Conservation (phyloP, 1,140 invertebrate genomes). For the Dinoponera quadriceps region DNA sequence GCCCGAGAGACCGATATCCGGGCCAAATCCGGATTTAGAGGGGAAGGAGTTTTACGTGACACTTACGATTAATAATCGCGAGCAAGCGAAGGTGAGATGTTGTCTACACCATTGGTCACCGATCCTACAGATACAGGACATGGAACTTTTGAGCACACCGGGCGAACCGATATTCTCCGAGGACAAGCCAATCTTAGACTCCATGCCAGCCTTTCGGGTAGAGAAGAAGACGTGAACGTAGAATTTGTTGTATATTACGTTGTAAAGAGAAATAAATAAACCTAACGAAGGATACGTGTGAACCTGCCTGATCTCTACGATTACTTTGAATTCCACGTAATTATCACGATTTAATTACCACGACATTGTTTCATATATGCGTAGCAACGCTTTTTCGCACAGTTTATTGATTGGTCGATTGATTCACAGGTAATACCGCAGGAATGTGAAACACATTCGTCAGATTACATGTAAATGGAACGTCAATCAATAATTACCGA, state of each 20-base stretch:
- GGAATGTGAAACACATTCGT: not conserved
- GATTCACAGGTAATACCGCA: not conserved
- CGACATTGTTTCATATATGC: not conserved
- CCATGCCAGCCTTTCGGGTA: constrained; percentile 60
- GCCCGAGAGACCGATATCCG: constrained; percentile 90
- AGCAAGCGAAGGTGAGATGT: constrained; percentile 90
- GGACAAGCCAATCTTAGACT: constrained; percentile 80
- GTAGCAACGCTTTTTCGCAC: not conserved
- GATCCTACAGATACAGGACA: constrained; percentile 20
- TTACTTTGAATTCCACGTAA: constrained; percentile 17
- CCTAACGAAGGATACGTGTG: not conserved
- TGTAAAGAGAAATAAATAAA: constrained; percentile 57
- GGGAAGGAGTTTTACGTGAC: constrained; percentile 93
- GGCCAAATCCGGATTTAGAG: constrained; percentile 91
- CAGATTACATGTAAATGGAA: not conserved
- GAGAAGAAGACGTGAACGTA: not conserved
- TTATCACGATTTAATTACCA: not conserved
- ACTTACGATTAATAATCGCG: constrained; percentile 92
- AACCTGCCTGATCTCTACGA: not conserved
- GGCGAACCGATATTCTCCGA: constrained; percentile 79
- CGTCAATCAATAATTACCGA: no score
- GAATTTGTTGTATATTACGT: constrained; percentile 7
- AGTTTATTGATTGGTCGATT: not conserved
- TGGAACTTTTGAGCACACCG: constrained; percentile 65
- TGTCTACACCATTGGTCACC: constrained; percentile 88